Evolutionary conservation across 2,888 invertebrate species (phyloP), one percentile per base, ranked within the genome.

Genomic region (Watsonalla cultraria): DNA sequence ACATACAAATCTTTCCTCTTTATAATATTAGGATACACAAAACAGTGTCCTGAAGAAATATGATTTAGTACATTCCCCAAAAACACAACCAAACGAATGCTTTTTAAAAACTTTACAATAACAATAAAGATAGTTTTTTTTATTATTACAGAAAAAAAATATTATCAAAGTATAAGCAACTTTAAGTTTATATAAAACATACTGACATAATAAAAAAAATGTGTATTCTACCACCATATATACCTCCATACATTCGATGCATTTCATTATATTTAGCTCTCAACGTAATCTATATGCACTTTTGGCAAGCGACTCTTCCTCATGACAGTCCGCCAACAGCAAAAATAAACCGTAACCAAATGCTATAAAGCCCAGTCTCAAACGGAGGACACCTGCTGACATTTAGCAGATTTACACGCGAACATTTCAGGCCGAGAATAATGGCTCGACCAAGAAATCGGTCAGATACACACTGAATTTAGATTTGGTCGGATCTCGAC

Each of bases 401-500:
- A 89, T 89, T 87, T 88, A 69, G 69, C 71, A 73, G 73, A 70
- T 69, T 72, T 73, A 73, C 76, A 78, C 74, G 73, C 70, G 73
- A 70, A 77, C 76, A 72, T 79, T 78, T 77, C 72, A 65, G 76
- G 78, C 82, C 82, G 67, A 79, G 79, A 83, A 86, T 84, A 84
- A 77, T 82, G 78, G 68, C 68, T 75, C 66, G 11, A 11, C 69
- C 76, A 73, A 80, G 74, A 83, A 81, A 78, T 80, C 83, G 80
- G 81, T 80, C 86, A 89, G 86, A 84, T 68, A 71, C 62, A 68
- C 70, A 72, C 81, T 82, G 83, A 72, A 79, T 80, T 84, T 86
- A 82, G 82, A 79, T 69, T 72, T 68, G 84, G 59, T 59, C 77
- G 76, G 84, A 77, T 79, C 79, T 74, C 58, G 64, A 62, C 63